Evolutionary conservation across 2,797 vertebrate species (phyloP).

Genomic region (Chelonia mydas): DNA sequence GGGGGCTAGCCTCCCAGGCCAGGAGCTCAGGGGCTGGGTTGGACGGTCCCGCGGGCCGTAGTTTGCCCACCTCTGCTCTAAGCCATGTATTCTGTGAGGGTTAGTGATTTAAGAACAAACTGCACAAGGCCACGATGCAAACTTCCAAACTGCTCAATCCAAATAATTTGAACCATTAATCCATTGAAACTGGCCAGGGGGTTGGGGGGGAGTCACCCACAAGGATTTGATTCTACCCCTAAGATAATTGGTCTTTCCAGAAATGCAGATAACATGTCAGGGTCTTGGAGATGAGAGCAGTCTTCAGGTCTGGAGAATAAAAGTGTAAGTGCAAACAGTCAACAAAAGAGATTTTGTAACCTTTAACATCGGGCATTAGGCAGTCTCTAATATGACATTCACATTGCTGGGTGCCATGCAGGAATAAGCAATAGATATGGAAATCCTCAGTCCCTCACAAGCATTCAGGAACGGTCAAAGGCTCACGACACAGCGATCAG

Average conservation of each 20-base stretch:
- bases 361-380: fast-evolving
- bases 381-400: not conserved
- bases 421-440: constrained; percentile 9
- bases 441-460: constrained; percentile 3
- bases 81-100: not conserved
- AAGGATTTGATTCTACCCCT: not conserved
- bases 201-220: not conserved
- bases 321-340: not conserved
- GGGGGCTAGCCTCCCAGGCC: too few species aligned
- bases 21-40: too few species aligned
- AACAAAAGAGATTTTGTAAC: not conserved
- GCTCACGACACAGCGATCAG: not conserved
- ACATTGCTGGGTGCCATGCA: not conserved
- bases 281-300: constrained; percentile 11
- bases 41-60: too few species aligned
- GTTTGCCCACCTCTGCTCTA: not conserved
- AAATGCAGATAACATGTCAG: not conserved
- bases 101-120: not conserved
- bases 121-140: not conserved
- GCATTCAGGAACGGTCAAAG: not conserved
- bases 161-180: constrained; percentile 5
- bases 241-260: not conserved
- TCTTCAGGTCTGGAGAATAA: constrained; percentile 16
- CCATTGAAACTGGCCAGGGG: not conserved
- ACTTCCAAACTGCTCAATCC: not conserved